Evolutionary conservation across 2,888 invertebrate species (phyloP).

Genomic region (Punctoribates punctum): DNA sequence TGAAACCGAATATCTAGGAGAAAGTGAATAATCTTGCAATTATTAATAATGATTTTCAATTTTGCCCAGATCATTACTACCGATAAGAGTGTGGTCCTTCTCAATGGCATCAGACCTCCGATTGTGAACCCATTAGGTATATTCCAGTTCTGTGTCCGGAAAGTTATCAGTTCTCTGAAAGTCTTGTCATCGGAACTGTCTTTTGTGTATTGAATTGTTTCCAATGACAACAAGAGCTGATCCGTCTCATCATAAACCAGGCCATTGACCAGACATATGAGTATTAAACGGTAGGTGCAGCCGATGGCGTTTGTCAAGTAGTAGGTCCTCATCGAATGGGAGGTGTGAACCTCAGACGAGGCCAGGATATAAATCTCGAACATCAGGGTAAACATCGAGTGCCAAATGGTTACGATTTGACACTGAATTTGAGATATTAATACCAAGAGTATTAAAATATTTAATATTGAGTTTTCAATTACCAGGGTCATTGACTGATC

Average conservation of each 20-base stretch:
- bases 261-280: too few species aligned
- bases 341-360: too few species aligned
- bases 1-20: neutral
- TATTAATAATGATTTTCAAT: neutral
- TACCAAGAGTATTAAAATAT: neutral
- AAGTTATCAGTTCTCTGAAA: neutral
- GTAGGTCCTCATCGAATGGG: too few species aligned
- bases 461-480: neutral
- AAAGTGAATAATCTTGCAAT: too few species aligned
- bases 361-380: neutral
- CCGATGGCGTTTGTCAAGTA: too few species aligned
- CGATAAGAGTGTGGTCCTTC: constrained; percentile 15
- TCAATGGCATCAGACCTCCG: neutral
- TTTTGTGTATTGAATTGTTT: too few species aligned
- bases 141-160: neutral
- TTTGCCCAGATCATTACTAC: neutral
- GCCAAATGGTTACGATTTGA: neutral
- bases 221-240: too few species aligned
- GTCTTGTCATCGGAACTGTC: neutral
- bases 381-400: neutral
- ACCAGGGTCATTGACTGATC: neutral
- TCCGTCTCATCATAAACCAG: too few species aligned
- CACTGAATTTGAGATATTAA: neutral
- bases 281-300: too few species aligned
- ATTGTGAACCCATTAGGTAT: neutral